These are phyloP conservation scores for Perizoma flavofasciatum DNA, from an alignment of 2,888 invertebrate species.

Conservation along the genomic window DNA sequence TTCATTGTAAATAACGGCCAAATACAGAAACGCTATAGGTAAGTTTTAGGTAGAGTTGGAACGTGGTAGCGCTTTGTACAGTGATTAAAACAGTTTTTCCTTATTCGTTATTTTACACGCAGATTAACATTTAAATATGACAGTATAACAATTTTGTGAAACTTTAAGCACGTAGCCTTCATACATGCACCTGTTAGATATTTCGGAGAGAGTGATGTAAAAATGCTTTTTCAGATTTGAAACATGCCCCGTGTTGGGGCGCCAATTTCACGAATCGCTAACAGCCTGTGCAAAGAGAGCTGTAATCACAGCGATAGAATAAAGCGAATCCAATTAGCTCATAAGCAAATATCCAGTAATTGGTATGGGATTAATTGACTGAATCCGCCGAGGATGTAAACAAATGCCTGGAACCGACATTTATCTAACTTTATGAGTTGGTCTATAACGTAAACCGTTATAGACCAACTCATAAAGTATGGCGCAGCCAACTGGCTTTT, in stretches of 20 bases:
- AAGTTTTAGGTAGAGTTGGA: too few species aligned
- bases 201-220: too few species aligned
- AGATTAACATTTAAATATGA: too few species aligned
- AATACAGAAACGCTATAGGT: too few species aligned
- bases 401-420: slow-evolving; percentile 6
- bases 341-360: slow-evolving; percentile 70
- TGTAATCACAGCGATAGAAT: slow-evolving; percentile 39
- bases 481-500: not conserved
- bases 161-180: too few species aligned
- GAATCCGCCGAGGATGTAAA: slow-evolving; percentile 14
- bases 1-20: not conserved
- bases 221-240: not conserved
- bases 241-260: slow-evolving; percentile 48
- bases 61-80: too few species aligned
- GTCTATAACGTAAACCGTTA: too few species aligned
- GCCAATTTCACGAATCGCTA: slow-evolving; percentile 42
- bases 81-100: too few species aligned
- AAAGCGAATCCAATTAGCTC: slow-evolving; percentile 66
- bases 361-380: slow-evolving; percentile 59
- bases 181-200: too few species aligned
- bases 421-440: not conserved
- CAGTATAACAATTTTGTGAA: too few species aligned
- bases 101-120: too few species aligned
- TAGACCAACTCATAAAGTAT: not conserved
- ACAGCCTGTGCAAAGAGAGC: slow-evolving; percentile 30